Conservation (phyloP, 2,113 vertebrate species). For the mouse (Mus musculus) region GRCm39 chr3:62169501-62170000, state of each 20-base stretch:
- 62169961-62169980: not conserved
- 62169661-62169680: not conserved
- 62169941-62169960: not conserved
- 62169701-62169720: not conserved
- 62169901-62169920: not conserved
- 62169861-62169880: not conserved
- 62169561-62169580: not conserved
- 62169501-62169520: not conserved
- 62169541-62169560: not conserved
- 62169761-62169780: not conserved
- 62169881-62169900: not conserved
- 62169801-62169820: not conserved
- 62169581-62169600: not conserved
- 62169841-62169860: not conserved
- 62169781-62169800: not conserved
- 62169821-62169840: not conserved
- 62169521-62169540: not conserved
- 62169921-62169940: not conserved
- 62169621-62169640: not conserved
- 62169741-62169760: not conserved
- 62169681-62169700: not conserved
- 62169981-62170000: not conserved
- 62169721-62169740: not conserved
- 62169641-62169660: not conserved
- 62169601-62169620: not conserved